Evolutionary conservation across 2,888 invertebrate genomes (phyloP).

Genomic region (Imbricaverruca yamaguchii): DNA sequence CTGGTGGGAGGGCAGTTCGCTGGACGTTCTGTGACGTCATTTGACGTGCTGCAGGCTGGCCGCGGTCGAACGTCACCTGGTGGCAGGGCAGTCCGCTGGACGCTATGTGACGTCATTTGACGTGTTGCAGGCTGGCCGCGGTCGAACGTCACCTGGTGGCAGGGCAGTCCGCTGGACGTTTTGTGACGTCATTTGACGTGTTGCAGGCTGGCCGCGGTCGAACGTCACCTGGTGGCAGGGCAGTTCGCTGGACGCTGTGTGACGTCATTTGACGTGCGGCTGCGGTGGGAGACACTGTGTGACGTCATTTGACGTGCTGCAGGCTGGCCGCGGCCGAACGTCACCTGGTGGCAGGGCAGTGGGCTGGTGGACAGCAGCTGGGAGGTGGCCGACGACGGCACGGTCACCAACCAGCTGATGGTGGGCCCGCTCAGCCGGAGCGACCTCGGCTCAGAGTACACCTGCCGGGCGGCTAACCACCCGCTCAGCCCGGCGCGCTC

Average conservation of each 20-base stretch:
- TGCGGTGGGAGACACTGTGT: no score
- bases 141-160: conserved; percentile 29
- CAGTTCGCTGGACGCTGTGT: conserved; percentile 4
- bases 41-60: not conserved
- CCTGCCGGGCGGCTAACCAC: conserved; percentile 31
- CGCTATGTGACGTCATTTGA: no score
- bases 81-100: no score
- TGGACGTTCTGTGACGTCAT: no score
- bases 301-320: not conserved
- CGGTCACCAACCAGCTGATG: conserved; percentile 29
- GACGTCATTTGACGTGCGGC: not conserved
- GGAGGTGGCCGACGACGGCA: conserved; percentile 25
- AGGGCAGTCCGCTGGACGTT: no score
- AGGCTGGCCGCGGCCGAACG: conserved; percentile 2
- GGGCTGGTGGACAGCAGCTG: conserved; percentile 29
- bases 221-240: conserved; percentile 28
- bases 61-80: conserved; percentile 27
- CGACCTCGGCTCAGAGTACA: conserved; percentile 29
- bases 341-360: conserved; percentile 31
- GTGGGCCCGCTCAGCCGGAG: conserved; percentile 30
- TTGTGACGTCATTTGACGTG: no score
- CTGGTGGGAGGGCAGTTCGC: no score
- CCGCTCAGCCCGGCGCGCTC: conserved; percentile 27
- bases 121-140: not conserved
- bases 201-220: conserved; percentile 24